These are phyloP conservation scores for Exephanes ischioxanthus DNA, from an alignment of 2,888 invertebrate genomes.

Conservation along the genomic window DNA sequence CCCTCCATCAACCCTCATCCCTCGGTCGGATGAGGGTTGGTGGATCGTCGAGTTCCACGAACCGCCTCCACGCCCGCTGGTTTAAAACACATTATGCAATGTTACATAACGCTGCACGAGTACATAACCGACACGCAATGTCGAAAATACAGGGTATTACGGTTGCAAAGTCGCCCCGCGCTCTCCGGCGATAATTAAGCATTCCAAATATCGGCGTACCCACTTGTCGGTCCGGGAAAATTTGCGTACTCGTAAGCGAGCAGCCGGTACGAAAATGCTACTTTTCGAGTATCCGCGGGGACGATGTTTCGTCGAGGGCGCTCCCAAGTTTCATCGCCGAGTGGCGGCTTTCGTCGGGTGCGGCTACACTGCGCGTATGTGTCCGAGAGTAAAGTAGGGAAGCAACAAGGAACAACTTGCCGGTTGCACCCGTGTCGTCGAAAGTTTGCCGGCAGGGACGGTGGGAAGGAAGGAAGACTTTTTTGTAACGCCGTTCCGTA, in stretches of 20 bases:
- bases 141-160: not conserved
- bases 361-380: not conserved
- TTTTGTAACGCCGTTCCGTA: not conserved
- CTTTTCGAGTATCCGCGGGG: not conserved
- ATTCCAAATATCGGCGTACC: not conserved
- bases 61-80: not conserved
- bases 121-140: not conserved
- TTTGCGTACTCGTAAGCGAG: not conserved
- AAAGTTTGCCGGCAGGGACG: not conserved
- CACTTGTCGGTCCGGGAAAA: not conserved
- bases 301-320: not conserved
- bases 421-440: not conserved
- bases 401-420: constrained; percentile 3
- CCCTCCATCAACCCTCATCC: too few relatives aligned
- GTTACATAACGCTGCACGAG: not conserved
- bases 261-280: not conserved
- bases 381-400: not conserved
- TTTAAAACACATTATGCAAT: not conserved
- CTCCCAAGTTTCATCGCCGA: not conserved
- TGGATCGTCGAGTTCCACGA: not conserved
- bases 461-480: not conserved
- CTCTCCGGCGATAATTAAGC: not conserved
- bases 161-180: not conserved
- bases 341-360: not conserved
- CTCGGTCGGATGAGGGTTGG: not conserved